These are phyloP conservation scores for Drosophila maculinotata DNA, from an alignment of 2,888 invertebrate species.

Conservation along the genomic window DNA sequence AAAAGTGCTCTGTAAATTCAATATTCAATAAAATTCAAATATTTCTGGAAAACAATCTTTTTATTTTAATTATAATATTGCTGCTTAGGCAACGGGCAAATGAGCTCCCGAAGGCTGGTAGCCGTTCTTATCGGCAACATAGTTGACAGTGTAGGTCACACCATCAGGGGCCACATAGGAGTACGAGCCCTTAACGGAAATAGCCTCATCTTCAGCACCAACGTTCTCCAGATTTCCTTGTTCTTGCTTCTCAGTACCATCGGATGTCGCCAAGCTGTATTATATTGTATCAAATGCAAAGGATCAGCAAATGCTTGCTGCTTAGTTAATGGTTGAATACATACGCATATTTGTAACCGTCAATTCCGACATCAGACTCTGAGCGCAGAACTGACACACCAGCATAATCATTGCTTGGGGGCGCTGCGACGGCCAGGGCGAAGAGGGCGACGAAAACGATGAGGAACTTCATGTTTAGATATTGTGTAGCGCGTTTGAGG, in stretches of 20 bases:
- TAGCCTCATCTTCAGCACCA: constrained; percentile 83
- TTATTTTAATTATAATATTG: constrained; percentile 7
- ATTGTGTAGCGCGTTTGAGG: constrained; percentile 48
- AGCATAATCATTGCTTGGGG: constrained; percentile 39
- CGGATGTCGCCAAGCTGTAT: background rate
- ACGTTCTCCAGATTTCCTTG: constrained; percentile 55
- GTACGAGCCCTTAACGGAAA: constrained; percentile 75
- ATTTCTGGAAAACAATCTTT: constrained; percentile 8
- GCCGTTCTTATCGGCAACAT: constrained; percentile 83
- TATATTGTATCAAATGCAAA: too few species aligned
- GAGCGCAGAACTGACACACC: constrained; percentile 6
- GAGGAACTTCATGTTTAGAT: constrained; percentile 69
- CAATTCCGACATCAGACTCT: constrained; percentile 83
- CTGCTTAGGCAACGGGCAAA: constrained; percentile 83
- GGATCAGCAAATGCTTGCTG: background rate
- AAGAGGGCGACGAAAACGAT: constrained; percentile 75
- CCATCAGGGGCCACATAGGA: constrained; percentile 86
- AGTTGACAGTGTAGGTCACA: constrained; percentile 86
- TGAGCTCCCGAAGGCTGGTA: constrained; percentile 86
- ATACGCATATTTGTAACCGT: constrained; percentile 85
- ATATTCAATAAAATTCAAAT: background rate
- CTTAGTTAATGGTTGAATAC: too few species aligned
- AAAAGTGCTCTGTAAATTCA: too few species aligned
- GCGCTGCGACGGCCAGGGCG: constrained; percentile 72
- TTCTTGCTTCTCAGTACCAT: constrained; percentile 31